phyloP scores from a whole-genome alignment of 2,888 invertebrate genomes.

The Thera obeliscata region DNA sequence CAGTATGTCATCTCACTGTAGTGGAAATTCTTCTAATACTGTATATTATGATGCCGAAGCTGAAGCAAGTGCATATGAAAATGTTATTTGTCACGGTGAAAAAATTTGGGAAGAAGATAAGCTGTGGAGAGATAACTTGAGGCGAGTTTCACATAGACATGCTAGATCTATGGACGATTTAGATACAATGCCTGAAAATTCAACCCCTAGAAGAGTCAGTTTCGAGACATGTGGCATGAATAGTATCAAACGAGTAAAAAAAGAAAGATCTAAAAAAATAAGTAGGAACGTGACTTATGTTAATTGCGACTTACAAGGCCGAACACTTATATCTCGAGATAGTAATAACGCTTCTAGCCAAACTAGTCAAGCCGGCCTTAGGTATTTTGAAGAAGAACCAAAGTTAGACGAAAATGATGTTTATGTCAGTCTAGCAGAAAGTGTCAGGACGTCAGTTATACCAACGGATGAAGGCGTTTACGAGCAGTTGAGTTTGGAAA shows the following conservation, averaged over 20 bases:
- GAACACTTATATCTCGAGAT: slow-evolving; percentile 62
- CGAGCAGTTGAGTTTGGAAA: slow-evolving; percentile 81
- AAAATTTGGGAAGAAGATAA: slow-evolving; percentile 93
- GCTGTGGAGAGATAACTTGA: slow-evolving; percentile 91
- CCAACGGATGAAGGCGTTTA: slow-evolving; percentile 83
- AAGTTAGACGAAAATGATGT: slow-evolving; percentile 79
- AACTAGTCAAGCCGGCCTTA: slow-evolving; percentile 33
- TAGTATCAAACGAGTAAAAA: slow-evolving; percentile 76
- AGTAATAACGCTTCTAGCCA: slow-evolving; percentile 48
- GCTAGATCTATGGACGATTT: slow-evolving; percentile 93
- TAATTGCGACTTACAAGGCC: slow-evolving; percentile 87
- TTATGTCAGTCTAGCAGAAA: slow-evolving; percentile 79
- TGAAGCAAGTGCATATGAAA: slow-evolving; percentile 75
- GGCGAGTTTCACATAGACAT: slow-evolving; percentile 91
- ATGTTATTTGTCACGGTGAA: slow-evolving; percentile 85
- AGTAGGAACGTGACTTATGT: slow-evolving; percentile 91
- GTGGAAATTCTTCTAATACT: slow-evolving; percentile 78
- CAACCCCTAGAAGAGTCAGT: slow-evolving; percentile 54
- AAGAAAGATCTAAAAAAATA: slow-evolving; percentile 72
- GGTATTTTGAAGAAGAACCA: slow-evolving; percentile 57
- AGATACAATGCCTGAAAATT: slow-evolving; percentile 77
- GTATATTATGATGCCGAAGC: slow-evolving; percentile 80
- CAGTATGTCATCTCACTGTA: slow-evolving; percentile 81
- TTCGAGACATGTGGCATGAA: slow-evolving; percentile 68
- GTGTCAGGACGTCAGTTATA: slow-evolving; percentile 52